Base-by-base conservation (phyloP, 2,888 invertebrate genomes). In the Perizoma affinitatum region DNA sequence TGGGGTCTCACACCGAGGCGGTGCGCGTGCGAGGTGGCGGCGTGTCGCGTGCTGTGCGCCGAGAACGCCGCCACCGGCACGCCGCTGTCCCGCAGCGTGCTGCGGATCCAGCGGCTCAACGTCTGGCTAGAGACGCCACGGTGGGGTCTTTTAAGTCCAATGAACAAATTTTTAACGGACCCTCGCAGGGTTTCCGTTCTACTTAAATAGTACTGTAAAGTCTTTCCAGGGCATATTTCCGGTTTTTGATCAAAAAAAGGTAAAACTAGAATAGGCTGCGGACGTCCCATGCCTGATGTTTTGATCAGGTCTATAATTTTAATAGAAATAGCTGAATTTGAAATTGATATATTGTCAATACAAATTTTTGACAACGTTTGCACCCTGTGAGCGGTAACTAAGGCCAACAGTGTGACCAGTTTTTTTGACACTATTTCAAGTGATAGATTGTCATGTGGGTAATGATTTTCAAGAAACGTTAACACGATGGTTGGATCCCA, bases 41-140 rank as follows among this genome's bases (percentile, higher is more conserved):
- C 54, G 10, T 59, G 59, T 0, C 51, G 40, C 44, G 54, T 54
- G n/a, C n/a, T n/a, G n/a, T n/a, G n/a, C n/a, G n/a, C n/a, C n/a
- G n/a, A n/a, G n/a, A n/a, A n/a, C n/a, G n/a, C n/a, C n/a, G n/a
- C n/a, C n/a, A n/a, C n/a, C n/a, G 11, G 44, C 0, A 61, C 34
- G 0, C 53, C 61, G 34, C 53, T 40, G 9, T 56, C 49, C 5
- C 41, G 7, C 5, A 61, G 11, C 5, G 49, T 53, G 8, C 5
- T 6, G 9, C 52, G 51, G 1, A 61, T 50, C 61, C 56, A 61
- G 4, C 56, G 43, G 33, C 61, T 61, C 1, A 61, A 22, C 6
- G 61, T 46, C 33, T 61, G 61, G 0, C 35, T 9, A 3, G 34
- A 6, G 6, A 47, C 49, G 2, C n/a, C 5, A 3, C 36, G n/a